phyloP scores from a whole-genome alignment of 2,888 invertebrate genomes.

The Diadegma fenestrale region DNA sequence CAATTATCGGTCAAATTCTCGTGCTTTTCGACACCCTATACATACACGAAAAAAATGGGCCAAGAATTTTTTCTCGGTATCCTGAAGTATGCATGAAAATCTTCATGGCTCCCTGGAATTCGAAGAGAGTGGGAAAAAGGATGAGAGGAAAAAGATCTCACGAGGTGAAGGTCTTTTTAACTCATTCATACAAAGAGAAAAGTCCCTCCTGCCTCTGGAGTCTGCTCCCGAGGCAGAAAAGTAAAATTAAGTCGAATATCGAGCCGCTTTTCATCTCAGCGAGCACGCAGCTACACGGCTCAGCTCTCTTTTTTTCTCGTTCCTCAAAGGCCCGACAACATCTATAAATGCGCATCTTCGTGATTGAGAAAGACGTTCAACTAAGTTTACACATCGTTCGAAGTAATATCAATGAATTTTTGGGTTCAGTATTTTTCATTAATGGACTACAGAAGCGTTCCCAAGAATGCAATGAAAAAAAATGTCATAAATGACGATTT shows the following conservation, averaged over 20 bases:
- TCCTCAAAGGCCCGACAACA: not conserved
- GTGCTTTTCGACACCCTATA: not conserved
- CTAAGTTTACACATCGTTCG: not conserved
- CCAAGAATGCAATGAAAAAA: too few species aligned
- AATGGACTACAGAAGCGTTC: too few species aligned
- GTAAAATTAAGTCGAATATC: constrained; percentile 36
- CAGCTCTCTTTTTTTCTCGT: constrained; percentile 3
- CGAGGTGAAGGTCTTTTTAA: constrained; percentile 18
- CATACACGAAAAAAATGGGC: too few species aligned
- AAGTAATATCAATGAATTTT: not conserved
- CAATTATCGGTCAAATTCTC: not conserved
- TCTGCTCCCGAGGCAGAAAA: not conserved
- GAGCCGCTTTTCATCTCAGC: constrained; percentile 40
- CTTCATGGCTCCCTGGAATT: constrained; percentile 16
- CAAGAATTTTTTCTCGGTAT: not conserved
- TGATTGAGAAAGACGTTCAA: not conserved
- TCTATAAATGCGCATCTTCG: not conserved
- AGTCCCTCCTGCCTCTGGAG: not conserved
- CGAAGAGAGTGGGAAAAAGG: not conserved
- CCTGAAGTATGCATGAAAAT: constrained; percentile 30
- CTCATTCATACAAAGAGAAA: constrained; percentile 7
- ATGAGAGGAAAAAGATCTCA: constrained; percentile 20
- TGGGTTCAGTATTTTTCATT: too few species aligned
- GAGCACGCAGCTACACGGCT: constrained; percentile 16
- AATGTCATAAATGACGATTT: too few species aligned